phyloP scores from a whole-genome alignment of 2,113 vertebrate genomes.

The Gambusia holbrooki region DNA sequence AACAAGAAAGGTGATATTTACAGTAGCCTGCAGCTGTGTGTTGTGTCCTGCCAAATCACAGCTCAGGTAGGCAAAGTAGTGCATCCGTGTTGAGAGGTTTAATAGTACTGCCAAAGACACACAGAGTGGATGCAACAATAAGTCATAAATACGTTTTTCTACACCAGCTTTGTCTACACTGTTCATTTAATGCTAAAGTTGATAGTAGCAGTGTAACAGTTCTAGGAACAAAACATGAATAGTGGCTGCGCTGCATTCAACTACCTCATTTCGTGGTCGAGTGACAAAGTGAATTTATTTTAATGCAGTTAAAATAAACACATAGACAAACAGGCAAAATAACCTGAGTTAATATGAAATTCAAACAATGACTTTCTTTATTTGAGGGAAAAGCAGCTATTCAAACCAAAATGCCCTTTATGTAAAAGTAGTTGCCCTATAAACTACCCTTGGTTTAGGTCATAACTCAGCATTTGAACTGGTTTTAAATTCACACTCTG shows the following conservation, averaged over 20 bases:
- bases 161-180: no score
- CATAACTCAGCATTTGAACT: no score
- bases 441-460: no score
- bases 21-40: constrained; percentile 57
- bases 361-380: no score
- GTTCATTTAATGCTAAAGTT: background rate
- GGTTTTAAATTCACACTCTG: no score
- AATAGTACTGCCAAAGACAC: background rate
- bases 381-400: no score
- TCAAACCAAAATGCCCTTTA: no score
- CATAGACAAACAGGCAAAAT: no score
- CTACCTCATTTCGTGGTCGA: background rate
- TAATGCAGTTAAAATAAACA: background rate
- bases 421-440: no score
- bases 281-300: background rate
- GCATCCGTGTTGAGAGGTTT: constrained; percentile 17
- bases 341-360: no score
- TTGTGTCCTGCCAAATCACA: constrained; percentile 60
- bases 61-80: constrained; percentile 58
- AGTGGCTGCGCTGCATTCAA: background rate
- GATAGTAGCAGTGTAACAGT: background rate
- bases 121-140: background rate
- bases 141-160: background rate
- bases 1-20: constrained; percentile 84
- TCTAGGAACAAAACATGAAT: background rate